These are phyloP conservation scores for Salticus scenicus DNA, from an alignment of 2,888 invertebrate species.

Conservation along the genomic window DNA sequence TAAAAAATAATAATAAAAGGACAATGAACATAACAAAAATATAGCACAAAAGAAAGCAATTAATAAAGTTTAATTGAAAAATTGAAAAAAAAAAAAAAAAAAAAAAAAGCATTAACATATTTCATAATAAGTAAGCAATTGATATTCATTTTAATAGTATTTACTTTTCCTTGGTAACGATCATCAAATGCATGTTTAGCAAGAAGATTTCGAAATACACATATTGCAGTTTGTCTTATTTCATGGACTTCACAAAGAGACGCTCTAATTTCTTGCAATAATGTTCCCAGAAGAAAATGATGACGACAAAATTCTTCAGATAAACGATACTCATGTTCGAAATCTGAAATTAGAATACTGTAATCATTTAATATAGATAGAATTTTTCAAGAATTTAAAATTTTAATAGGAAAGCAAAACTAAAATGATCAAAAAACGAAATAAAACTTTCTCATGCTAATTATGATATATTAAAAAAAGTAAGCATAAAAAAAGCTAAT, in stretches of 20 bases:
- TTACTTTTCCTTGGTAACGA: conserved; percentile 86
- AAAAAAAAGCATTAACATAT: too few relatives aligned
- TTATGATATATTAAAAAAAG: too few relatives aligned
- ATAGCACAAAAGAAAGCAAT: too few relatives aligned
- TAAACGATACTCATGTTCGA: conserved; percentile 76
- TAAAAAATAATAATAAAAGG: too few relatives aligned
- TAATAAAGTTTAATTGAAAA: too few relatives aligned
- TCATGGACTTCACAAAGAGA: conserved; percentile 90
- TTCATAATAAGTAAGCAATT: too few relatives aligned
- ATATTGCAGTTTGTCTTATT: conserved; percentile 87
- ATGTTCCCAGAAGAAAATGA: conserved; percentile 91
- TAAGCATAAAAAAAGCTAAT: too few relatives aligned
- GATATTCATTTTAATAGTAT: too few relatives aligned
- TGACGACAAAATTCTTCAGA: conserved; percentile 91
- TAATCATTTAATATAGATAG: too few relatives aligned
- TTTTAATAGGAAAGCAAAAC: background rate
- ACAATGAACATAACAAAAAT: too few relatives aligned
- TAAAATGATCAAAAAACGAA: background rate
- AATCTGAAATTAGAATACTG: conserved; percentile 65
- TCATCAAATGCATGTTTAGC: conserved; percentile 97
- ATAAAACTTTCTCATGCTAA: background rate
- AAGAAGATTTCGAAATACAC: conserved; percentile 87
- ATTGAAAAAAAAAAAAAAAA: too few relatives aligned
- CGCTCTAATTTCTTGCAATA: conserved; percentile 90
- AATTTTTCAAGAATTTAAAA: background rate